phyloP scores from a whole-genome alignment of 2,888 invertebrate species.

The Gordius sp. region DNA sequence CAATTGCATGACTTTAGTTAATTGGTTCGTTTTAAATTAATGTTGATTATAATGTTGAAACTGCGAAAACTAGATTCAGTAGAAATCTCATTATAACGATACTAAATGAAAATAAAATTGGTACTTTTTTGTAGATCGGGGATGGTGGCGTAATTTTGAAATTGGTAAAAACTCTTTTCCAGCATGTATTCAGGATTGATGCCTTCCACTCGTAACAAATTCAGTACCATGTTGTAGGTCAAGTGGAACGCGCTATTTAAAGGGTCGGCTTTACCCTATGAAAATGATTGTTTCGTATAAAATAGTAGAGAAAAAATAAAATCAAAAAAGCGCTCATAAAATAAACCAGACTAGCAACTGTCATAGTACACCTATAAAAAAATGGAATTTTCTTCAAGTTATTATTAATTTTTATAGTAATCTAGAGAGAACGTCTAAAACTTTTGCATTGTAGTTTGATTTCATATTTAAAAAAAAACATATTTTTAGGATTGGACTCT shows the following conservation, averaged over 20 bases:
- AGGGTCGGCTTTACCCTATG: slow-evolving; percentile 72
- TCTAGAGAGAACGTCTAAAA: too few relatives aligned
- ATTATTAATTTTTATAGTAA: too few relatives aligned
- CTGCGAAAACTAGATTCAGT: slow-evolving; percentile 9
- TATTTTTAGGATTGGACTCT: too few relatives aligned
- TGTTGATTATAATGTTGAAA: neutral
- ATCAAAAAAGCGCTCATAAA: neutral
- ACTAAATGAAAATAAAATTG: too few relatives aligned
- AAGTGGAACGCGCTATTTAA: slow-evolving; percentile 95
- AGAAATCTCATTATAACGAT: neutral
- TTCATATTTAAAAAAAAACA: too few relatives aligned
- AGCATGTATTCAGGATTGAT: slow-evolving; percentile 98
- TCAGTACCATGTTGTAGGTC: slow-evolving; percentile 93
- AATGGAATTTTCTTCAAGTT: too few relatives aligned
- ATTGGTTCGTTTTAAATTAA: neutral
- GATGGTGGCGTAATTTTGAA: slow-evolving; percentile 83
- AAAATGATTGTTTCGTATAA: neutral
- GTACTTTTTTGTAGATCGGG: slow-evolving; percentile 60
- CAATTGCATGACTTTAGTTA: neutral
- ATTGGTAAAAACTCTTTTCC: slow-evolving; percentile 88
- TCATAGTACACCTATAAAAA: neutral
- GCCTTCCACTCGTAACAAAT: slow-evolving; percentile 83
- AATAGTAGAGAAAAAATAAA: slow-evolving; percentile 8
- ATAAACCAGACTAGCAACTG: slow-evolving; percentile 7
- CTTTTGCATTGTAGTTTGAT: too few relatives aligned